Percentiles rank a stretch among this genome's conserved stretches.
phyloP scores from a whole-genome alignment of 2,888 invertebrate genomes.

The Caenorhabditis becei region DNA sequence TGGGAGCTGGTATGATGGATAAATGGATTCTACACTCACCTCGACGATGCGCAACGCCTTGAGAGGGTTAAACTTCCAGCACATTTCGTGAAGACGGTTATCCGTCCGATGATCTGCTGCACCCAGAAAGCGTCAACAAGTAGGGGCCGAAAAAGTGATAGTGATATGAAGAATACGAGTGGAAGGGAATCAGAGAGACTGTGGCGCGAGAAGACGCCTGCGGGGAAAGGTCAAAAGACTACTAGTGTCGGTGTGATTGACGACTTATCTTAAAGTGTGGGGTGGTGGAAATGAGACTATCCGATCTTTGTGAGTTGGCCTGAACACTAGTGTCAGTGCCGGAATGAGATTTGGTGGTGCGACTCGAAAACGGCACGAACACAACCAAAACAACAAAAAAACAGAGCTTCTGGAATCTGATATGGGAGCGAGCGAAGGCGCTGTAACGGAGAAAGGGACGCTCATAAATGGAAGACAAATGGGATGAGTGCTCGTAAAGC shows the following conservation, averaged over 20 bases:
- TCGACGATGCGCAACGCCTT: conserved; percentile 63
- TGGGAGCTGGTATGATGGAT: no score
- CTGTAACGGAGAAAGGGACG: background rate
- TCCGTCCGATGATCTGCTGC: conserved; percentile 1
- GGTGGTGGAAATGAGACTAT: conserved; percentile 9
- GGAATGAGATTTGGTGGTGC: conserved; percentile 13
- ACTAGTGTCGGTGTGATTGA: background rate
- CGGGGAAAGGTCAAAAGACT: conserved; percentile 20
- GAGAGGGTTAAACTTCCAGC: conserved; percentile 63
- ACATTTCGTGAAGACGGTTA: conserved; percentile 33
- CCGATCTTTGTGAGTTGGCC: conserved; percentile 5
- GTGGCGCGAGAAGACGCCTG: conserved; percentile 6
- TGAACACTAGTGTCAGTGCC: conserved; percentile 2
- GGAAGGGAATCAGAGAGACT: conserved; percentile 26
- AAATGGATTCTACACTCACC: conserved; percentile 41
- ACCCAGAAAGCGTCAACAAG: conserved; percentile 25
- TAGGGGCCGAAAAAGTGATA: conserved; percentile 19
- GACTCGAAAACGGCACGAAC: background rate
- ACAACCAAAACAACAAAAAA: conserved; percentile 13
- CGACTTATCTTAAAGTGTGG: conserved; percentile 12
- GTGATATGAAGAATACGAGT: conserved; percentile 23
- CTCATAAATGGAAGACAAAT: conserved; percentile 14
- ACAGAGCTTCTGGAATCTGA: conserved; percentile 13
- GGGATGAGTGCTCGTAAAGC: background rate
- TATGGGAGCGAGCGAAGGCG: conserved; percentile 8